Percentiles rank a stretch among this genome's conserved stretches.
Evolutionary conservation across 2,113 vertebrate genomes (phyloP).

Genomic region (Pygathrix nemaeus): DNA sequence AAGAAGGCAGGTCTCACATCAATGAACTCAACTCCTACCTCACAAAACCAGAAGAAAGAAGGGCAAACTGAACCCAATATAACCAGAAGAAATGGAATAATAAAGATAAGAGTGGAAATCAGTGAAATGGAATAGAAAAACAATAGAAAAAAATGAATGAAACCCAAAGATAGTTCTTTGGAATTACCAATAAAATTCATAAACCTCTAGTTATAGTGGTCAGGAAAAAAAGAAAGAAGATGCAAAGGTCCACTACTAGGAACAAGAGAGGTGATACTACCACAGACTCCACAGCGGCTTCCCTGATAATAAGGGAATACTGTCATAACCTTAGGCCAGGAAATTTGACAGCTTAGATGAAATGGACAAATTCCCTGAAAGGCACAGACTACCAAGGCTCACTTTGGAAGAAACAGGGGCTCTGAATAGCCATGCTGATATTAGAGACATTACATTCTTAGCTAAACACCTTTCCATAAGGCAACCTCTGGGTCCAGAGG

Average conservation of each 20-base stretch:
- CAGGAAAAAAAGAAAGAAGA: too few relatives aligned
- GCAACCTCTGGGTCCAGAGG: not conserved
- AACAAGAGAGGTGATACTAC: not conserved
- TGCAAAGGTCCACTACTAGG: rapidly evolving
- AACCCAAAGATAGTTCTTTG: not conserved
- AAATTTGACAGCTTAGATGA: not conserved
- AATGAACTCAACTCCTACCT: too few relatives aligned
- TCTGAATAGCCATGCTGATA: not conserved
- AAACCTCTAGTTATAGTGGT: not conserved
- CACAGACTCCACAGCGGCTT: rapidly evolving
- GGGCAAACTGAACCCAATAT: not conserved
- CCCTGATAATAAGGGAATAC: rapidly evolving
- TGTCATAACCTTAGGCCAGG: not conserved
- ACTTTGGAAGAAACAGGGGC: not conserved
- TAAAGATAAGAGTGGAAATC: not conserved
- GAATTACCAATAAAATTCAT: not conserved
- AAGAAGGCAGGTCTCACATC: not conserved
- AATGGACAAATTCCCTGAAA: not conserved
- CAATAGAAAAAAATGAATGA: not conserved
- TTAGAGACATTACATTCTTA: rapidly evolving
- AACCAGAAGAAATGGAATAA: not conserved
- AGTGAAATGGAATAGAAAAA: too few relatives aligned
- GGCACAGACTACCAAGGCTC: not conserved
- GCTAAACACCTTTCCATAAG: not conserved
- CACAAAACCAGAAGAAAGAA: not conserved